Evolutionary conservation across 1,140 invertebrate species (phyloP).

Genomic region (Solen grandis): DNA sequence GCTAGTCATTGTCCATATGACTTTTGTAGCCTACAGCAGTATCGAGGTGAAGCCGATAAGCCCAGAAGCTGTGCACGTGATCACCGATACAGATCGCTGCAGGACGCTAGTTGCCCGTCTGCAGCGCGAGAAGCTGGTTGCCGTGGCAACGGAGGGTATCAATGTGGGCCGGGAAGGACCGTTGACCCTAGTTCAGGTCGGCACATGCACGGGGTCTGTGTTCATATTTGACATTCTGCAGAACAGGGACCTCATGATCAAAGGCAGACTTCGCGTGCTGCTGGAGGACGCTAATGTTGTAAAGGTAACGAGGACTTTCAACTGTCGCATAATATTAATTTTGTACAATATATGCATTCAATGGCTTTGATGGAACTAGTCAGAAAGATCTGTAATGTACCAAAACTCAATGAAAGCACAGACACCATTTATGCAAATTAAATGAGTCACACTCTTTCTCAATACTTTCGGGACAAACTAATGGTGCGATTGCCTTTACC

Average conservation of each 20-base stretch:
- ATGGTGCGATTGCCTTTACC: no score
- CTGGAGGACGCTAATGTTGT: slow-evolving; percentile 34
- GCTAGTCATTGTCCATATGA: no score
- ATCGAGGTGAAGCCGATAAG: slow-evolving; percentile 32
- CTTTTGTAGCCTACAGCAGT: slow-evolving; percentile 23
- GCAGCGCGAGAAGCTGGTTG: slow-evolving; percentile 42
- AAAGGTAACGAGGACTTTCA: slow-evolving; percentile 20
- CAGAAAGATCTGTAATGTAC: no score
- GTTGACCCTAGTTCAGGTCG: slow-evolving; percentile 50
- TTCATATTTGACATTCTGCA: slow-evolving; percentile 44
- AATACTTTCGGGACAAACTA: no score
- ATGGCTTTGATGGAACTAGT: no score
- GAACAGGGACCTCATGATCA: slow-evolving; percentile 18
- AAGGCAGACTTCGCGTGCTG: slow-evolving; percentile 16
- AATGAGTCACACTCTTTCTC: no score
- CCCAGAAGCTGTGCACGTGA: slow-evolving; percentile 12
- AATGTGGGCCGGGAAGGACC: slow-evolving; percentile 48
- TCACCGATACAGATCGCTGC: slow-evolving; percentile 19
- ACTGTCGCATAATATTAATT: no score
- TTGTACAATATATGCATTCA: no score
- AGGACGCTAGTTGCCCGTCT: slow-evolving; percentile 37
- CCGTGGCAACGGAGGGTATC: slow-evolving; percentile 48
- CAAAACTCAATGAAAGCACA: no score
- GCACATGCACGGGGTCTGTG: slow-evolving; percentile 42
- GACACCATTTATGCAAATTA: no score